Evolutionary conservation across 2,113 vertebrate species (phyloP).

Genomic region (Nesogale talazaci): DNA sequence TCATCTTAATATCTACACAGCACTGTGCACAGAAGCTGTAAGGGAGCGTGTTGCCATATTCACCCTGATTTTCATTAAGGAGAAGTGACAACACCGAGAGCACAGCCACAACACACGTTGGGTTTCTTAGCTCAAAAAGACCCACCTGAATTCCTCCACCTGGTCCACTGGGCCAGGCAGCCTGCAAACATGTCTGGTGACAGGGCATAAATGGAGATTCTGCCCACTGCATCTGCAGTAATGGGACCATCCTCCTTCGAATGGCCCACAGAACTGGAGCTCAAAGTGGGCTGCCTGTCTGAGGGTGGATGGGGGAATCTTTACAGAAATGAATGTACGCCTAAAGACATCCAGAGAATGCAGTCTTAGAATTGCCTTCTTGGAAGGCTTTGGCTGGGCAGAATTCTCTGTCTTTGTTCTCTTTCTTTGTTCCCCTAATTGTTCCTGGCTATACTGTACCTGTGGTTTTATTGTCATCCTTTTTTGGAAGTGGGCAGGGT

Average conservation of each 20-base stretch:
- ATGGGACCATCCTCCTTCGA: neutral
- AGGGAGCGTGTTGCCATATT: neutral
- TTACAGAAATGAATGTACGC: slow-evolving; percentile 23
- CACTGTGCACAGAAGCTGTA: neutral
- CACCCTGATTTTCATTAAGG: neutral
- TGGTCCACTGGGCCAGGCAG: neutral
- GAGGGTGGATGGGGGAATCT: neutral
- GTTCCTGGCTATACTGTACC: slow-evolving; percentile 36
- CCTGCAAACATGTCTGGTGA: neutral
- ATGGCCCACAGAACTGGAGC: neutral
- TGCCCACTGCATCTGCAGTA: neutral
- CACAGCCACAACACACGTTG: neutral
- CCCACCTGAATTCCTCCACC: neutral
- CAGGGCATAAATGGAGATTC: neutral
- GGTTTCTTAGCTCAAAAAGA: slow-evolving; percentile 48
- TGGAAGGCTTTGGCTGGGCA: slow-evolving; percentile 30
- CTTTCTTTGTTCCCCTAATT: slow-evolving; percentile 35
- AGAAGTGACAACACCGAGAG: neutral
- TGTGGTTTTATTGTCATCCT: slow-evolving; percentile 56
- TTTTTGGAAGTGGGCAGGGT: slow-evolving; percentile 37
- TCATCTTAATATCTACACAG: neutral
- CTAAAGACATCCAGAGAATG: slow-evolving; percentile 61
- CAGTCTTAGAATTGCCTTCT: slow-evolving; percentile 33
- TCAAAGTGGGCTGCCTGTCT: neutral
- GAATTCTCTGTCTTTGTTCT: slow-evolving; percentile 50